Conservation (phyloP, 1,140 invertebrate genomes). For the Idris sp. region DNA sequence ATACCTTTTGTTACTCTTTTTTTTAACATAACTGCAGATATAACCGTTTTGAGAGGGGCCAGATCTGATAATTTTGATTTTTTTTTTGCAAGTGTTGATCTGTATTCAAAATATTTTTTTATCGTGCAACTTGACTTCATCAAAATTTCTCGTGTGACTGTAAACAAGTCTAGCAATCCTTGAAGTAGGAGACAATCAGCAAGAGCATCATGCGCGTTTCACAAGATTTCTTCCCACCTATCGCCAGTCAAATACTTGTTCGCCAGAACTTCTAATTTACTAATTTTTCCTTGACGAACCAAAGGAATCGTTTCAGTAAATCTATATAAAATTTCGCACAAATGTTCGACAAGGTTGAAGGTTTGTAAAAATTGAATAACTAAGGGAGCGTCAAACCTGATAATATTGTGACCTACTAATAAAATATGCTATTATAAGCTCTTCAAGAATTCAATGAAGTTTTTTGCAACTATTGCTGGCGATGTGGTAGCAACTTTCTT, state of each 20-base stretch:
- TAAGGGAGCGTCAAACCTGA: conserved; percentile 33
- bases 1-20: no score
- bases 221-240: conserved; percentile 10
- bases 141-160: conserved; percentile 20
- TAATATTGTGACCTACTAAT: conserved; percentile 15
- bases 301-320: conserved; percentile 35
- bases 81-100: background rate
- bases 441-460: conserved; percentile 23
- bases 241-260: background rate
- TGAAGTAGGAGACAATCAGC: conserved; percentile 30
- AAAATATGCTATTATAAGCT: conserved; percentile 12
- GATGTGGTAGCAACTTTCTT: conserved; percentile 4
- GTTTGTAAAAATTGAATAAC: conserved; percentile 20
- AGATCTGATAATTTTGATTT: no score
- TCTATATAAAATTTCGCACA: conserved; percentile 29
- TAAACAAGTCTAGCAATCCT: conserved; percentile 36
- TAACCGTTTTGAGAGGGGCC: no score
- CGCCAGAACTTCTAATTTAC: conserved; percentile 26
- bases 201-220: conserved; percentile 26
- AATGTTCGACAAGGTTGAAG: conserved; percentile 4
- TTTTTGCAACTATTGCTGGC: background rate
- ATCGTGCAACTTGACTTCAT: no score
- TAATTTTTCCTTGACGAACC: conserved; percentile 44
- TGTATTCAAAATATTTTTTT: conserved; percentile 10
- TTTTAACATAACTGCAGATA: no score